Percentiles rank a stretch among this genome's conserved stretches.
Conservation (phyloP, 2,888 invertebrate genomes). For the Cryptophagus acutangulus region DNA sequence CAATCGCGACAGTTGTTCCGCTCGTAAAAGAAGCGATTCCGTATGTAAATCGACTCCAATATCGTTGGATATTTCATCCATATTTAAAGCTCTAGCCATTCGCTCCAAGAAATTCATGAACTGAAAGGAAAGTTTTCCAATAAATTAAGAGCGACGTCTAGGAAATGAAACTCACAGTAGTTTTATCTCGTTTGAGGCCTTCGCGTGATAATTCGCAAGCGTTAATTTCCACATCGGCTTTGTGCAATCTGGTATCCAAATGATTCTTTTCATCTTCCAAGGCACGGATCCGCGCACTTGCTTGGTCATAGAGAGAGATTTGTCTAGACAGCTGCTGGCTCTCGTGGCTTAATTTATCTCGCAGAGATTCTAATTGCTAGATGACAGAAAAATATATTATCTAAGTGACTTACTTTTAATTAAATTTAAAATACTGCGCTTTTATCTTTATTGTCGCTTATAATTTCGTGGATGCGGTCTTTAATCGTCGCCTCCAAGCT, state of each 20-base stretch:
- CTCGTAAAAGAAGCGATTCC: conserved; percentile 77
- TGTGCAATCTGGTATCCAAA: conserved; percentile 70
- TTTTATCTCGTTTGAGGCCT: conserved; percentile 69
- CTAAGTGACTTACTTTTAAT: background rate
- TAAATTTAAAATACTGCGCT: conserved; percentile 54
- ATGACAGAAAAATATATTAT: conserved; percentile 20
- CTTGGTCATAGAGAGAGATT: conserved; percentile 62
- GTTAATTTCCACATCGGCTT: conserved; percentile 73
- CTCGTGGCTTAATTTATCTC: conserved; percentile 69
- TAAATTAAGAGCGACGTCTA: background rate
- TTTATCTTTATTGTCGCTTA: conserved; percentile 74
- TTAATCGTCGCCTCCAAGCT: conserved; percentile 74
- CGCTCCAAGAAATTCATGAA: conserved; percentile 79
- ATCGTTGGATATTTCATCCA: conserved; percentile 78
- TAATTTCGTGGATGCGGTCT: conserved; percentile 70
- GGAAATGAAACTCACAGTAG: conserved; percentile 55
- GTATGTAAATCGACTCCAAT: conserved; percentile 77
- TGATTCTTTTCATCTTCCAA: conserved; percentile 73
- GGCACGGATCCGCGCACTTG: conserved; percentile 58
- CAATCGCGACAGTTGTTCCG: conserved; percentile 75
- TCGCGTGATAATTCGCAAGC: conserved; percentile 68
- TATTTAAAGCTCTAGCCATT: conserved; percentile 74
- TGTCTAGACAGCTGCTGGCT: conserved; percentile 67
- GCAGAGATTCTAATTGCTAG: conserved; percentile 70
- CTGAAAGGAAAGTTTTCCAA: conserved; percentile 47